Evolutionary conservation across 2,888 invertebrate species (phyloP).

Genomic region (Auanema sp.): DNA sequence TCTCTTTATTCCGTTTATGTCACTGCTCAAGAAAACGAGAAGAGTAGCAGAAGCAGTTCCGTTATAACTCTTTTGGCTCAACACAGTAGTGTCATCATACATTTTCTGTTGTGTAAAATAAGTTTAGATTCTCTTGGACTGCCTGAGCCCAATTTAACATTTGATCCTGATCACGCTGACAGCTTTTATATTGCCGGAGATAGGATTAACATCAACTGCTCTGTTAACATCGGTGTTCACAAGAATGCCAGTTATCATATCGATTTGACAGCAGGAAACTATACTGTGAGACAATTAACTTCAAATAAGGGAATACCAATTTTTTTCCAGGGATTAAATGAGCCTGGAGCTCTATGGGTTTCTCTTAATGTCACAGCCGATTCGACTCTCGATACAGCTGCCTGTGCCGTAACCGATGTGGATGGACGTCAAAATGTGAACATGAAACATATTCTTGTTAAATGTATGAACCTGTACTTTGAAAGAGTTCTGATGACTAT

Average conservation of each 20-base stretch:
- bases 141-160: conserved; percentile 35
- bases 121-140: conserved; percentile 34
- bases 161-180: conserved; percentile 30
- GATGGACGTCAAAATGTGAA: conserved; percentile 46
- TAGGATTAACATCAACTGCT: conserved; percentile 31
- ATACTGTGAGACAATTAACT: conserved; percentile 21
- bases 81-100: conserved; percentile 16
- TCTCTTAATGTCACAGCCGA: conserved; percentile 30
- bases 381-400: conserved; percentile 36
- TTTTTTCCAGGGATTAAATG: conserved; percentile 25
- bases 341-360: conserved; percentile 32
- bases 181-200: conserved; percentile 33
- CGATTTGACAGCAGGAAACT: conserved; percentile 33
- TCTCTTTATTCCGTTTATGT: conserved; percentile 41
- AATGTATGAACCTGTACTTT: conserved; percentile 1
- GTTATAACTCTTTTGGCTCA: conserved; percentile 45
- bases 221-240: conserved; percentile 10
- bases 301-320: neutral
- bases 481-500: neutral
- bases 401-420: conserved; percentile 40
- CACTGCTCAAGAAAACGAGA: conserved; percentile 31
- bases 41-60: conserved; percentile 32
- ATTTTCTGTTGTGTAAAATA: neutral
- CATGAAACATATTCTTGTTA: conserved; percentile 29
- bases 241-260: conserved; percentile 20